Evolutionary conservation across 2,113 vertebrate species (phyloP).

Genomic region (Macroglossus sobrinus): DNA sequence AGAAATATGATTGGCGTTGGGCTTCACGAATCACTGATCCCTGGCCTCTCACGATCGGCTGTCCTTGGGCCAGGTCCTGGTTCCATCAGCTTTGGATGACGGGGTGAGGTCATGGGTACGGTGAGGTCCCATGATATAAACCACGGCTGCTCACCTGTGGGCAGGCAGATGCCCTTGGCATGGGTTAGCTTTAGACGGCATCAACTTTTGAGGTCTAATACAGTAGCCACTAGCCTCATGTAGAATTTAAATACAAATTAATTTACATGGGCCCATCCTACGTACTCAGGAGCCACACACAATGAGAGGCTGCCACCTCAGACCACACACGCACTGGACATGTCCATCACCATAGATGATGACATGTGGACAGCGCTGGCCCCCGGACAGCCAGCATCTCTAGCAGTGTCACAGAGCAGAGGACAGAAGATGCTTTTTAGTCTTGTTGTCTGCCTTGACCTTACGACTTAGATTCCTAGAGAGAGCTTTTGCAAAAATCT

Average conservation of each 20-base stretch:
- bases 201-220: neutral
- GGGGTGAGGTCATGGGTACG: neutral
- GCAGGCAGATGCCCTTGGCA: neutral
- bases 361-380: too few relatives aligned
- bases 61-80: neutral
- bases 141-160: neutral
- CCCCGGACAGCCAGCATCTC: neutral
- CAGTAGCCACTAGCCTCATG: too few relatives aligned
- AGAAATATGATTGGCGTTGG: neutral
- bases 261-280: neutral
- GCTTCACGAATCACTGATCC: too few relatives aligned
- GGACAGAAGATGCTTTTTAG: neutral
- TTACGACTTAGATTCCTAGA: neutral
- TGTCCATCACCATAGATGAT: neutral
- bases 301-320: neutral
- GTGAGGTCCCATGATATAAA: neutral
- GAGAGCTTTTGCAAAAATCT: neutral
- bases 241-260: neutral
- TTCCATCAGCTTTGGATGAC: neutral
- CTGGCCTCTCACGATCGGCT: neutral
- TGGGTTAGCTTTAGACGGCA: neutral
- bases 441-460: neutral
- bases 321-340: neutral
- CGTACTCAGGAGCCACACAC: neutral
- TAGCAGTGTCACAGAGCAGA: neutral